phyloP scores from a whole-genome alignment of 2,797 vertebrate genomes.

The Centropyge bicolor region DNA sequence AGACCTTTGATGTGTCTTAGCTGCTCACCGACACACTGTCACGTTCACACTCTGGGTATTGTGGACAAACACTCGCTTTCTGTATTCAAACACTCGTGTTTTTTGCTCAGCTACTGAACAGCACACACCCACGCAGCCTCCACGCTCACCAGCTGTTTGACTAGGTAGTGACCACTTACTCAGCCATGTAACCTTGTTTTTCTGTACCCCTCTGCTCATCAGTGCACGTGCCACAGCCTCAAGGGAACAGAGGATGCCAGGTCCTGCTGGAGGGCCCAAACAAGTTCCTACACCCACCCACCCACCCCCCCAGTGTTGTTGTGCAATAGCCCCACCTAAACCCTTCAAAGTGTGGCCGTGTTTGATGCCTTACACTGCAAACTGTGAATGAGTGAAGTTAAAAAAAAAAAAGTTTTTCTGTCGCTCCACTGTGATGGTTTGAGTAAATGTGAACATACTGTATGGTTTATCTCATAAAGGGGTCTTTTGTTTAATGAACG shows the following conservation, averaged over 20 bases:
- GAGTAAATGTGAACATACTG: constrained; percentile 51
- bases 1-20: constrained; percentile 50
- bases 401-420: constrained; percentile 6
- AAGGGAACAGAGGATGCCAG: constrained; percentile 17
- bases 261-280: constrained; percentile 24
- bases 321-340: constrained; percentile 65
- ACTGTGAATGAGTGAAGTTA: constrained; percentile 71
- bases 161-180: constrained; percentile 13
- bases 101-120: constrained; percentile 29
- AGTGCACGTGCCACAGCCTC: constrained; percentile 17
- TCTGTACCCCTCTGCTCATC: not conserved
- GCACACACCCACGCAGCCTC: constrained; percentile 25
- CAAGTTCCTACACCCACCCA: constrained; percentile 21
- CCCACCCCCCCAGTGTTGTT: constrained; percentile 53
- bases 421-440: constrained; percentile 38
- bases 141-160: constrained; percentile 45
- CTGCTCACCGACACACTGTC: constrained; percentile 48
- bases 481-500: constrained; percentile 1
- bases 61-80: constrained; percentile 15
- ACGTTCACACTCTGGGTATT: constrained; percentile 23
- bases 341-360: constrained; percentile 42
- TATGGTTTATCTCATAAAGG: constrained; percentile 21
- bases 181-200: not conserved
- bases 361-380: constrained; percentile 82
- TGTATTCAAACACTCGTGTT: constrained; percentile 6